These are phyloP conservation scores for Actenoides lindsayi DNA, from an alignment of 2,113 vertebrate genomes.

Conservation along the genomic window DNA sequence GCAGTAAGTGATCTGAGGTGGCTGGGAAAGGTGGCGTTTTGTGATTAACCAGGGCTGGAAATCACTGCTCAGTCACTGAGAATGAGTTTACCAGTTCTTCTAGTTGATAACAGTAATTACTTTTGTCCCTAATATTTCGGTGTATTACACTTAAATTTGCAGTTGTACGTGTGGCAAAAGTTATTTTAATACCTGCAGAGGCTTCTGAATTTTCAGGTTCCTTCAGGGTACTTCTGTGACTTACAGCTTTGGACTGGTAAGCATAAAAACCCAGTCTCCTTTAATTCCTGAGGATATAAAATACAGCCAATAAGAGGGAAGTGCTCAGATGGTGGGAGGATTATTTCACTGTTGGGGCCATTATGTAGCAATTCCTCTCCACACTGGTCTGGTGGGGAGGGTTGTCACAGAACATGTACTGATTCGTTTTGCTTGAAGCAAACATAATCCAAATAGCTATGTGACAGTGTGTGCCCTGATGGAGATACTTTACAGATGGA, in stretches of 20 bases:
- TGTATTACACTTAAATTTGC: not conserved
- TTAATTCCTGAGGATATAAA: not conserved
- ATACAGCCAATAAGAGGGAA: not conserved
- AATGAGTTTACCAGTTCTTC: not conserved
- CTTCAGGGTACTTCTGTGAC: not conserved
- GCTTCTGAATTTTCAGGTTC: not conserved
- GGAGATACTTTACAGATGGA: not conserved
- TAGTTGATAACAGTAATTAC: not conserved
- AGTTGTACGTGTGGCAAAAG: fast-evolving
- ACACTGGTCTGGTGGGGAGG: not conserved
- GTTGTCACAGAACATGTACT: not conserved
- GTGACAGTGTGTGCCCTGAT: not conserved
- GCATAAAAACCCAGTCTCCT: not conserved
- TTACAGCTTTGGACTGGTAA: not conserved
- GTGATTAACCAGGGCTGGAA: not conserved
- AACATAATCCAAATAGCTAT: not conserved
- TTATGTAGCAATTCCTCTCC: not conserved
- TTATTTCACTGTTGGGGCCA: not conserved
- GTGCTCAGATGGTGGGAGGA: not conserved
- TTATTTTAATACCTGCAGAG: not conserved
- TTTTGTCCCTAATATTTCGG: not conserved
- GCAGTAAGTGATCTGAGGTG: fast-evolving
- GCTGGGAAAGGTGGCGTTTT: not conserved
- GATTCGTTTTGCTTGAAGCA: constrained; percentile 18
- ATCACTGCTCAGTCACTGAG: not conserved